These are phyloP conservation scores for Dasyornis broadbenti DNA, from an alignment of 2,113 vertebrate genomes.

Conservation along the genomic window DNA sequence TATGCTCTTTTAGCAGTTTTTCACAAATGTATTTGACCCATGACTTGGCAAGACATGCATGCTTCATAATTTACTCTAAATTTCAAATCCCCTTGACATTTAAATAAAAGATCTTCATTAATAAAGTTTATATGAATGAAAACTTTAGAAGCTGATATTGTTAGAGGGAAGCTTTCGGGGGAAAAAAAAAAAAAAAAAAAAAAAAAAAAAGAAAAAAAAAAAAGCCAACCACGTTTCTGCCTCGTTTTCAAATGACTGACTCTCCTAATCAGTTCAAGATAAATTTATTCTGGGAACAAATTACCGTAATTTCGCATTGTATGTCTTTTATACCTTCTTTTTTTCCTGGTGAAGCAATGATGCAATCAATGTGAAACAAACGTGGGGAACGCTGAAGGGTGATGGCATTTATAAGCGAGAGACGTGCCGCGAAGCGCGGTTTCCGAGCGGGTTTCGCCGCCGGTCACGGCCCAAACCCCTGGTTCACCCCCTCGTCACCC, in stretches of 20 bases:
- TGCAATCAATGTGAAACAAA: slow-evolving; percentile 48
- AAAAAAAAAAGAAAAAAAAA: not conserved
- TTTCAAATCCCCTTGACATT: slow-evolving; percentile 78
- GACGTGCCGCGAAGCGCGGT: not conserved
- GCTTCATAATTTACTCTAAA: slow-evolving; percentile 80
- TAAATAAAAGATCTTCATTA: slow-evolving; percentile 82
- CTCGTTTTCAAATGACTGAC: slow-evolving; percentile 71
- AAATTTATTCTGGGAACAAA: slow-evolving; percentile 70
- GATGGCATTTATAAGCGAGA: not conserved
- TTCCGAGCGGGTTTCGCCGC: not conserved
- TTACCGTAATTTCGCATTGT: slow-evolving; percentile 55
- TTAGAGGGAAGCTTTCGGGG: slow-evolving; percentile 42
- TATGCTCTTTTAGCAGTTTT: slow-evolving; percentile 81
- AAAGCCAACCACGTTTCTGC: not conserved
- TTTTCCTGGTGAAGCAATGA: not conserved
- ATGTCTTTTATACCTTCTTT: not conserved
- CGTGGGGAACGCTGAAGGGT: not conserved
- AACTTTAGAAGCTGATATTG: slow-evolving; percentile 78
- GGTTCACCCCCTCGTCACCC: too few species aligned
- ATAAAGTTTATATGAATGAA: slow-evolving; percentile 83
- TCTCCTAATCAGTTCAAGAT: slow-evolving; percentile 78
- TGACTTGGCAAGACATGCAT: slow-evolving; percentile 80
- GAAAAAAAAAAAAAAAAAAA: not conserved
- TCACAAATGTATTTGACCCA: slow-evolving; percentile 82
- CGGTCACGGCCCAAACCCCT: accelerated